phyloP scores from a whole-genome alignment of 2,888 invertebrate species.

The Ichneumoninae sp. region DNA sequence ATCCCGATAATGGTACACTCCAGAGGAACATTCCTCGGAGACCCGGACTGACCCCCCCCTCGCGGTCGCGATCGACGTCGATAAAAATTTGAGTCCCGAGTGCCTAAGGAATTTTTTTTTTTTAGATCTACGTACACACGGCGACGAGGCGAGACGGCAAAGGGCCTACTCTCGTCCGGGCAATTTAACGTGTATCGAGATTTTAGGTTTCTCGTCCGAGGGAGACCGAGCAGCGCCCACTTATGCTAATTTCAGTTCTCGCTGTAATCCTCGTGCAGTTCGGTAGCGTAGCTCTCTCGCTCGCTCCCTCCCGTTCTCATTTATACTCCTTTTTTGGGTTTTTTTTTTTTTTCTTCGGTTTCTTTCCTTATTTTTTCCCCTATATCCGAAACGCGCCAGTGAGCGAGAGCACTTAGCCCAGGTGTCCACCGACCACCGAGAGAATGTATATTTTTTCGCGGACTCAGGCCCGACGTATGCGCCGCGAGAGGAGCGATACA shows the following conservation, averaged over 20 bases:
- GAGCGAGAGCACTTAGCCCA: constrained; percentile 73
- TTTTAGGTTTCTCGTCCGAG: constrained; percentile 16
- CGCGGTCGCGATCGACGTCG: neutral
- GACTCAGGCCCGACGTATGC: neutral
- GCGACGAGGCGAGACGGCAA: neutral
- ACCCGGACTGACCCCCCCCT: neutral
- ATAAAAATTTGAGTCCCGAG: neutral
- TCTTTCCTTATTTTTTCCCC: neutral
- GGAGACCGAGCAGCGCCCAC: constrained; percentile 59
- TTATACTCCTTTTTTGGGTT: neutral
- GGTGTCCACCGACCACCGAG: constrained; percentile 70
- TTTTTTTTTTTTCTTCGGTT: constrained; percentile 6
- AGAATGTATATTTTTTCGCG: constrained; percentile 56
- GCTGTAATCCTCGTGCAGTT: constrained; percentile 32
- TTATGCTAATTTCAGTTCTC: constrained; percentile 73
- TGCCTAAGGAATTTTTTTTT: neutral
- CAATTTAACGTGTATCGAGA: constrained; percentile 14
- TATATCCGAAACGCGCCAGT: constrained; percentile 38
- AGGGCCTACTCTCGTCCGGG: neutral
- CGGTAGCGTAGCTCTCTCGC: neutral
- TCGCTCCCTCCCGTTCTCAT: constrained; percentile 13
- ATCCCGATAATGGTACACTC: neutral
- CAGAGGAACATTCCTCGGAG: neutral
- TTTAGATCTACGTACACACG: neutral
- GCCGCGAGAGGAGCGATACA: neutral